Percentiles rank a stretch among this genome's conserved stretches.
Conservation (phyloP, 2,113 vertebrate genomes). For the Anarhynchus alexandrinus region DNA sequence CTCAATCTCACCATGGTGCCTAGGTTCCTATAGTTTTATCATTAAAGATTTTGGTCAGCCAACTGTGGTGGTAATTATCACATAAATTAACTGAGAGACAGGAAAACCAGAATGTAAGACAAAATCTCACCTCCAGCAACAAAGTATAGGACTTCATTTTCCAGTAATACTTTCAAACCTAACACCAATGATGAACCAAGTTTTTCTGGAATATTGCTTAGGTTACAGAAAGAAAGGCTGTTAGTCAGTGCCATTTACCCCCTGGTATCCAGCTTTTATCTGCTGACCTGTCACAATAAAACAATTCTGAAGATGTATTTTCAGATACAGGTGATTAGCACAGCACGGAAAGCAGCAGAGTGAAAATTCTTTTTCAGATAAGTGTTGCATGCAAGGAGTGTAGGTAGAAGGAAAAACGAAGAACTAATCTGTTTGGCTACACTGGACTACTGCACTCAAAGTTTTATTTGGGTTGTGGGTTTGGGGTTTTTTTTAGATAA, state of each 20-base stretch:
- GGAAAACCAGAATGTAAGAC: not conserved
- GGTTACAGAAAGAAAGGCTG: slow-evolving; percentile 39
- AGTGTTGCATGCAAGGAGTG: not conserved
- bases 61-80: slow-evolving; percentile 63
- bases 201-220: slow-evolving; percentile 16
- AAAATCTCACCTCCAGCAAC: slow-evolving; percentile 17
- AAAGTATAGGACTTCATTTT: slow-evolving; percentile 37
- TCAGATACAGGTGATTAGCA: slow-evolving; percentile 64
- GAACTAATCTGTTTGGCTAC: not conserved
- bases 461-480: not conserved
- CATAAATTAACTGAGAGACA: slow-evolving; percentile 63
- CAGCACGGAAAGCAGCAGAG: slow-evolving; percentile 49
- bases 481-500: not conserved
- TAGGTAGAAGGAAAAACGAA: not conserved
- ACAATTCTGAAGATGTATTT: slow-evolving; percentile 66
- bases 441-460: not conserved
- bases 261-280: slow-evolving; percentile 59
- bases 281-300: slow-evolving; percentile 62
- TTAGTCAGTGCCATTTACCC: slow-evolving; percentile 62
- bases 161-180: slow-evolving; percentile 40
- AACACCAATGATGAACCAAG: slow-evolving; percentile 45
- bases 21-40: slow-evolving; percentile 46
- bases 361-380: slow-evolving; percentile 34
- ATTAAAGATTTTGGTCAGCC: slow-evolving; percentile 66
- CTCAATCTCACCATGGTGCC: slow-evolving; percentile 27